phyloP scores from a whole-genome alignment of 2,113 vertebrate genomes.

The Riparia riparia region DNA sequence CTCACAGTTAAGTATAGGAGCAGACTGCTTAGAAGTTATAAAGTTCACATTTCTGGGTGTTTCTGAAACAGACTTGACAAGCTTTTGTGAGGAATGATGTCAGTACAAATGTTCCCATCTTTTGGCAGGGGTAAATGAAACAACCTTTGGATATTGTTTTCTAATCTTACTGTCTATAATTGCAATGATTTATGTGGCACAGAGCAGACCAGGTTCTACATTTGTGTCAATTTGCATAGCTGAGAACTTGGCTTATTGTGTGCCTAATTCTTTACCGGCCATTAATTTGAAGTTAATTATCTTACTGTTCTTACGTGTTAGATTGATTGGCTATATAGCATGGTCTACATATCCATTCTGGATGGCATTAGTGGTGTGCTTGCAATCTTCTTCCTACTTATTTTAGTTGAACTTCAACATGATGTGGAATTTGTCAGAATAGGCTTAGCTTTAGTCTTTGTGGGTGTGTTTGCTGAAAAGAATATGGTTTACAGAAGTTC shows the following conservation, averaged over 20 bases:
- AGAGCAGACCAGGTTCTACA: background rate
- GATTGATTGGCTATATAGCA: background rate
- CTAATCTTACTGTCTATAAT: slow-evolving; percentile 10
- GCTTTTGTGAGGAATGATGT: background rate
- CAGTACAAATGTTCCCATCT: background rate
- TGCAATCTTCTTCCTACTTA: background rate
- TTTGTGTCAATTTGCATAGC: slow-evolving; percentile 7
- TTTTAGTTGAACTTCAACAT: background rate
- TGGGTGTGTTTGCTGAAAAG: background rate
- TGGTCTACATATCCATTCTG: background rate
- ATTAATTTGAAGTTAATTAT: slow-evolving; percentile 56
- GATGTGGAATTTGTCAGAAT: background rate
- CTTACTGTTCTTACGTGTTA: background rate
- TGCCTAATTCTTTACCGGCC: background rate
- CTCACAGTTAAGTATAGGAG: background rate
- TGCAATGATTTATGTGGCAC: slow-evolving; percentile 1
- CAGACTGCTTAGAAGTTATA: background rate
- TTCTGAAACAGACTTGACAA: background rate
- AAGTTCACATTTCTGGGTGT: background rate
- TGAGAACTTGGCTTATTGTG: background rate
- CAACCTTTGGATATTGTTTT: background rate
- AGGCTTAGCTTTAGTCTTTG: background rate
- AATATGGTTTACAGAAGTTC: background rate
- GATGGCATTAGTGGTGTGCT: background rate
- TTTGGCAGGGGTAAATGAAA: background rate